Base-by-base conservation (phyloP, 2,888 invertebrate genomes). In the Drosophila anomalata region DNA sequence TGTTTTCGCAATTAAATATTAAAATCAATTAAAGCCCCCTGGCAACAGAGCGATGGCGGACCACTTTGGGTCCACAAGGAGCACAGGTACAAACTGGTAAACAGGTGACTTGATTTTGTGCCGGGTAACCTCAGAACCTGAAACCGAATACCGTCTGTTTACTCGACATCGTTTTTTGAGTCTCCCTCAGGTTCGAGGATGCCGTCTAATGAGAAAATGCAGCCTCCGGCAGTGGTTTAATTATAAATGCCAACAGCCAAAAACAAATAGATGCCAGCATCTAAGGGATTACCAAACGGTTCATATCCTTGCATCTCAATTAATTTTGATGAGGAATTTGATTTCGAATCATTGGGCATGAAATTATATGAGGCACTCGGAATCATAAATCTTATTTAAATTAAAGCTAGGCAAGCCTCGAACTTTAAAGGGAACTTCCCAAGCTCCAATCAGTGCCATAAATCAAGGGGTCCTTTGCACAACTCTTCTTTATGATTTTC, bases 1-100 rank as follows among this genome's bases (percentile, higher is more conserved):
- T 78, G 81, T 76, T 81, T 63, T 55, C 47, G 47, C 59, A 87
- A 81, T 82, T 72, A 87, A 85, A 85, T 87, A 82, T 82, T 87
- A 75, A 87, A 82, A 77, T 73, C 86, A 87, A 87, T 82, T 82
- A 82, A 83, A 73, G 54, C 67, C 57, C 72, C 67, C 46, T n/a
- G 24, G 67, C 60, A 36, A 36, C 26, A 29, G 57, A 17, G 44
- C 22, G 22, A 24, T 4, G 22, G 4, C 22, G 22, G 4, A 4
- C 9, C 6, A 6, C 50, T 20, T 44, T 14, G 50, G 24, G 9
- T 50, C 33, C 26, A n/a, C 2, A n/a, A 36, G 14, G 7, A 12
- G 14, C 8, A 31, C 31, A n/a, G 31, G 20, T 29, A 17, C 3
- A 2, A 0, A 24, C 4, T 24, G 12, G 29, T 48, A 29, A 8